Base-by-base conservation (phyloP, 2,888 invertebrate genomes). In the Yponomeuta cagnagella region DNA sequence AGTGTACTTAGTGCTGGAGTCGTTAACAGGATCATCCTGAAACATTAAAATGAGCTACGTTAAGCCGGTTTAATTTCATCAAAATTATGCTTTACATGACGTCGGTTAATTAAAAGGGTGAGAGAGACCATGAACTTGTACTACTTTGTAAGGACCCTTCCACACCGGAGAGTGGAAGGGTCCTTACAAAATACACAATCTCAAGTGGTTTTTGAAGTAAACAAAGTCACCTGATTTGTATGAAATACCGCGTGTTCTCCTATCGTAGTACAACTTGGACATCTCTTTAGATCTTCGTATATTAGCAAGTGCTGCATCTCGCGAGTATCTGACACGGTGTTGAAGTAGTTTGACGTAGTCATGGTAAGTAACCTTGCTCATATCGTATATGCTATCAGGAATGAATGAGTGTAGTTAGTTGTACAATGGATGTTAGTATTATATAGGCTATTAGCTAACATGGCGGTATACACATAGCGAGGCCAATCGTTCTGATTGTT, bases 141-240 rank as follows among this genome's bases (percentile, higher is more conserved):
- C 70, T 0, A 78, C 70, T 70, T 76, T 77, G 64, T 74, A 78
- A 4, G 77, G 76, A 0, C 77, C 78, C 73, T 77, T 77, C 77
- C 77, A 77, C 3, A 75, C 30, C 1, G 76, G 76, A 1, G 33
- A 33, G 5, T 23, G 23, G 23, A 23, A 33, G 33, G 33, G 33
- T 33, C 33, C 33, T 33, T 23, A 23, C 23, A 23, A 23, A 23
- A 23, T 23, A 23, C 23, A 23, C 5, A 33, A 33, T 33, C 33
- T 33, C 33, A 33, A 33, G 33, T 33, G 33, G 33, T 33, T 33
- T 33, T 33, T 33, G 33, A 33, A 5, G 33, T 33, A 33, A 5
- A 33, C 33, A 75, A 75, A 66, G 30, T 70, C 70, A 23, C 70
- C 66, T 65, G 23, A 30, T 70, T 70, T 70, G 30, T 70, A 70